Conservation (phyloP, 2,888 invertebrate species). For the Sphinx pinastri region DNA sequence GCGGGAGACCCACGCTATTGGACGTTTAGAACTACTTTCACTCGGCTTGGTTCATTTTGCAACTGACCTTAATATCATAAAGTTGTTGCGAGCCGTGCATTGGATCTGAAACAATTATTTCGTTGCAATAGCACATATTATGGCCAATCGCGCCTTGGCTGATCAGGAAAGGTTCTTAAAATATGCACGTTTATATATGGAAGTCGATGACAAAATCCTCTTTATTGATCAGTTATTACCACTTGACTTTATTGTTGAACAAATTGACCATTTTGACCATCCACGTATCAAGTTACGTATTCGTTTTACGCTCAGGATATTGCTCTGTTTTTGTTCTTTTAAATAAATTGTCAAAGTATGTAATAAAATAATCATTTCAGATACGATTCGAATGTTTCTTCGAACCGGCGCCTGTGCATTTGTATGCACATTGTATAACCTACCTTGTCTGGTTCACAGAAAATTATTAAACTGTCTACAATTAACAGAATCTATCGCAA, state of each 20-base stretch:
- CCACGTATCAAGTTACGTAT: not conserved
- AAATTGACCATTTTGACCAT: not conserved
- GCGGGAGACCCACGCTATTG: slow-evolving; percentile 41
- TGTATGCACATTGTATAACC: not conserved
- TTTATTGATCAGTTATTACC: not conserved
- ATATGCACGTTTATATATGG: slow-evolving; percentile 6
- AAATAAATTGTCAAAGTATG: not conserved
- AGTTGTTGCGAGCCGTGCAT: slow-evolving; percentile 49
- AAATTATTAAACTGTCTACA: not conserved
- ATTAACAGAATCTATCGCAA: not conserved
- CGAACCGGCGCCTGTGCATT: not conserved
- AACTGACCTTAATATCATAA: slow-evolving; percentile 63
- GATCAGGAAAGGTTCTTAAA: slow-evolving; percentile 18
- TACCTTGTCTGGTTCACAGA: not conserved
- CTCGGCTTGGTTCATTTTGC: slow-evolving; percentile 57
- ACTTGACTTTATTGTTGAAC: not conserved
- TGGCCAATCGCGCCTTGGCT: slow-evolving; percentile 15
- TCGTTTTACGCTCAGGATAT: not conserved
- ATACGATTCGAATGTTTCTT: not conserved
- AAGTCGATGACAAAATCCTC: slow-evolving; percentile 15
- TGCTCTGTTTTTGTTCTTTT: not conserved
- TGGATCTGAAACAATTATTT: slow-evolving; percentile 56
- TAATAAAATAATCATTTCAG: not conserved
- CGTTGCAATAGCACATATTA: slow-evolving; percentile 40
- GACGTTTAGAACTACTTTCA: slow-evolving; percentile 63